Evolutionary conservation across 1,140 invertebrate species (phyloP).

Genomic region (Cataglyphis hispanica): DNA sequence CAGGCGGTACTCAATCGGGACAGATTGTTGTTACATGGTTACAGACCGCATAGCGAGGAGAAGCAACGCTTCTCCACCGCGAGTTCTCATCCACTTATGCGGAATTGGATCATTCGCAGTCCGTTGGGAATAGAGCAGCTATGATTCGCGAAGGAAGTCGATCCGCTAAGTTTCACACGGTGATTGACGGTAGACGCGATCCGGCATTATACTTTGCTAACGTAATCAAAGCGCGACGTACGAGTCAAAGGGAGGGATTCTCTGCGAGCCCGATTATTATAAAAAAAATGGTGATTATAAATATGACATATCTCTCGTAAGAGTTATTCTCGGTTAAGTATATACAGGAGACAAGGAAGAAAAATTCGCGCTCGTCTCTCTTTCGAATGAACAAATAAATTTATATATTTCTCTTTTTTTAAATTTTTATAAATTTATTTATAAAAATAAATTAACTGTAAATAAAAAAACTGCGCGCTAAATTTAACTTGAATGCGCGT

Average conservation of each 20-base stretch:
- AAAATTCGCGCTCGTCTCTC: not conserved
- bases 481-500: too few relatives aligned
- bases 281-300: constrained; percentile 19
- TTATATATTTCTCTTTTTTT: too few relatives aligned
- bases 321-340: constrained; percentile 18
- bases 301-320: constrained; percentile 27
- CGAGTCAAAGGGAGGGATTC: not conserved
- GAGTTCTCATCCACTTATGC: constrained; percentile 63
- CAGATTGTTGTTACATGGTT: not conserved
- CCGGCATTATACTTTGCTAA: constrained; percentile 7
- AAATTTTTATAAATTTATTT: too few relatives aligned
- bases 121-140: constrained; percentile 45
- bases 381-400: not conserved
- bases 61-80: not conserved
- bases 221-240: constrained; percentile 44
- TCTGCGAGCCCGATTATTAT: constrained; percentile 22
- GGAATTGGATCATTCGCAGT: constrained; percentile 62
- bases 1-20: not conserved
- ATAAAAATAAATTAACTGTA: too few relatives aligned
- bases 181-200: constrained; percentile 53
- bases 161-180: constrained; percentile 69
- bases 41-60: not conserved
- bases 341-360: not conserved
- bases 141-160: constrained; percentile 70
- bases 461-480: too few relatives aligned